Conservation (phyloP, 2,113 vertebrate species). For the Anarhynchus alexandrinus region DNA sequence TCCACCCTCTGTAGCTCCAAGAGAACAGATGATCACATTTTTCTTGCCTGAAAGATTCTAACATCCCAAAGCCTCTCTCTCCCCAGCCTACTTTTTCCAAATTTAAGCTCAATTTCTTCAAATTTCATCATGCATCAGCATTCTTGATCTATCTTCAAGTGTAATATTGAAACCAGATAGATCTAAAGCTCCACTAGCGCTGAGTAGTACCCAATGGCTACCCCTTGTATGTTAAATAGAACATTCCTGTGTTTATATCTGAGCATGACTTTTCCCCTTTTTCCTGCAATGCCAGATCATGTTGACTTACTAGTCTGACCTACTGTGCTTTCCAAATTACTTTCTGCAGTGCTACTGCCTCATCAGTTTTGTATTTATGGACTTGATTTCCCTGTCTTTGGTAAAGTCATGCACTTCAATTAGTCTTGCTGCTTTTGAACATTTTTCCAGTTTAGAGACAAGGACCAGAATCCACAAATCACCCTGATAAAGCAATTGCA, state of each 20-base stretch:
- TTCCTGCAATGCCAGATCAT: background rate
- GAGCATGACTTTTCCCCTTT: background rate
- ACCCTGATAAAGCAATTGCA: background rate
- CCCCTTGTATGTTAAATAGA: background rate
- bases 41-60: background rate
- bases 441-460: background rate
- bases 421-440: background rate
- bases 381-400: background rate
- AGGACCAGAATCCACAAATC: background rate
- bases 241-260: background rate
- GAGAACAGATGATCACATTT: background rate
- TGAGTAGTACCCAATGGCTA: background rate
- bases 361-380: background rate
- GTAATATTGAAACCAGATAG: background rate
- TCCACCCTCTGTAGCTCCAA: background rate
- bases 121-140: background rate
- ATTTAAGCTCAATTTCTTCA: background rate
- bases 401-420: background rate
- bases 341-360: background rate
- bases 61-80: background rate
- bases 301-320: background rate
- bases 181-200: background rate
- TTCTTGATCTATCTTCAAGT: background rate
- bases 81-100: background rate
- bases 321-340: background rate